A percentile compares a stretch with the other conserved stretches of the same genome.
Evolutionary conservation across 2,113 vertebrate species (phyloP).

Genomic region (Monopterus albus): DNA sequence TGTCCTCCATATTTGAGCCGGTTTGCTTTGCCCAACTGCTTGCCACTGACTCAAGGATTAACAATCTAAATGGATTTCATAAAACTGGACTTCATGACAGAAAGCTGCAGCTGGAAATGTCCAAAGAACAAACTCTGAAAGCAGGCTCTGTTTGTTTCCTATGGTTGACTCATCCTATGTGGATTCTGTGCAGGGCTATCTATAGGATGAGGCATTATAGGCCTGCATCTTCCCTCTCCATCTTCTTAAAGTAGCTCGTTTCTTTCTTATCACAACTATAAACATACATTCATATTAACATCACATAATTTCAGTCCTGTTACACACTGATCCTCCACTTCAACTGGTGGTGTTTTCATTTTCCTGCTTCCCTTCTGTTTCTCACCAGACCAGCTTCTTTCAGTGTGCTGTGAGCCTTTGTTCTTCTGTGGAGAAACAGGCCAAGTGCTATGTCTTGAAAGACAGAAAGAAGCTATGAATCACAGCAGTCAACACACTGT

Average conservation of each 20-base stretch:
- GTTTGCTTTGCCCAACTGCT: slow-evolving; percentile 25
- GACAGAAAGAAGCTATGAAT: slow-evolving; percentile 33
- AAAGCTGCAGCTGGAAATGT: slow-evolving; percentile 30
- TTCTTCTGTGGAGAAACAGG: slow-evolving; percentile 26
- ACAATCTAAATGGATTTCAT: slow-evolving; percentile 15
- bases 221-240: not conserved
- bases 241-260: no score
- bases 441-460: slow-evolving; percentile 18
- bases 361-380: slow-evolving; percentile 61
- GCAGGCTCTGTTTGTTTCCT: slow-evolving; percentile 30
- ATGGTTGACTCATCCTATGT: slow-evolving; percentile 60
- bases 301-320: slow-evolving; percentile 4
- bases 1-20: slow-evolving; percentile 20
- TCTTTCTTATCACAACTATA: not conserved
- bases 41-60: slow-evolving; percentile 31
- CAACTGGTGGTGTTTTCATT: slow-evolving; percentile 40
- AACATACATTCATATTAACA: not conserved
- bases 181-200: slow-evolving; percentile 8
- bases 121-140: slow-evolving; percentile 27
- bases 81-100: slow-evolving; percentile 15
- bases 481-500: slow-evolving; percentile 10
- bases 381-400: slow-evolving; percentile 9
- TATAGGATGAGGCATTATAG: not conserved
- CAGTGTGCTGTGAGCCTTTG: slow-evolving; percentile 1
- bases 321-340: slow-evolving; percentile 17